A percentile compares a stretch with the other conserved stretches of the same genome.
Evolutionary conservation across 2,797 vertebrate genomes (phyloP).

Genomic region (Graptemys geographica): DNA sequence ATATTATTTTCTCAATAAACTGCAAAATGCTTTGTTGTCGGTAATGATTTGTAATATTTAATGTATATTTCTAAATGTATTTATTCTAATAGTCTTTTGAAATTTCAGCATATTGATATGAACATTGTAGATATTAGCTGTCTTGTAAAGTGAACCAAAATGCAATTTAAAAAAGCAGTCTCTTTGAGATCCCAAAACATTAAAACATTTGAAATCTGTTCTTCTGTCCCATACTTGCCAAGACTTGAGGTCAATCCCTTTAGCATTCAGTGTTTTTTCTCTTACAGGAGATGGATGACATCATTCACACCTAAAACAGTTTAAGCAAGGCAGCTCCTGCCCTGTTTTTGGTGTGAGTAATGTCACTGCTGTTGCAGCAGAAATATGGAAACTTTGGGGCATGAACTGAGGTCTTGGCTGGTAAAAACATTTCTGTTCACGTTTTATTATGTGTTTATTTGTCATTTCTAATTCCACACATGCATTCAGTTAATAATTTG

Average conservation of each 20-base stretch:
- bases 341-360: constrained; percentile 32
- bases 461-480: neutral
- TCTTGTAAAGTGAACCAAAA: neutral
- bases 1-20: constrained; percentile 5
- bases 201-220: constrained; percentile 30
- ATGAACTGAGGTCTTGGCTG: constrained; percentile 26
- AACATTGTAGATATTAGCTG: neutral
- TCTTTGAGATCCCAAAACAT: neutral
- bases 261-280: constrained; percentile 14
- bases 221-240: constrained; percentile 22
- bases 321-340: neutral
- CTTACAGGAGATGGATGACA: constrained; percentile 16
- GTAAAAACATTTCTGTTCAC: neutral
- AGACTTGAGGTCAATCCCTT: neutral
- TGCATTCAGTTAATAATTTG: constrained; percentile 53
- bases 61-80: neutral
- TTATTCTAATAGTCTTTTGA: neutral
- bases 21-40: neutral
- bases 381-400: constrained; percentile 36
- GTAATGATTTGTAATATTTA: neutral
- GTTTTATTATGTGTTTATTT: neutral
- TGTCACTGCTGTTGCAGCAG: constrained; percentile 26
- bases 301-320: constrained; percentile 12
- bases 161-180: neutral
- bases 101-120: neutral